Conservation (phyloP, 2,888 invertebrate species). For the Microchrysa polita region DNA sequence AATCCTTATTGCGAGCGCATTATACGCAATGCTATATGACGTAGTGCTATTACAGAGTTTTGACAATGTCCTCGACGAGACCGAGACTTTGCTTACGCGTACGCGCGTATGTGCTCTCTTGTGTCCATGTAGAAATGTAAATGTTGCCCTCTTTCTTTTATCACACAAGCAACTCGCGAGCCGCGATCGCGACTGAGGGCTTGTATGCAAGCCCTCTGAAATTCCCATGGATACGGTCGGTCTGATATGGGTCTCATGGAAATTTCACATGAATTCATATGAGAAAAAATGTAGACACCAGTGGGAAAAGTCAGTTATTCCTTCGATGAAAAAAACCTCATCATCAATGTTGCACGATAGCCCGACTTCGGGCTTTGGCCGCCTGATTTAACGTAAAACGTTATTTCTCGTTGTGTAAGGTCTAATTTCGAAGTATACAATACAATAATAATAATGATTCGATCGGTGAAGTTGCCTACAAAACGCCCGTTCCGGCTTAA, state of each 20-base stretch:
- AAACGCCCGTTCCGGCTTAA: too few species aligned
- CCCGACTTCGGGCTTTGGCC: too few species aligned
- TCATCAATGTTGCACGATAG: too few species aligned
- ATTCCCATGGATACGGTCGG: constrained; percentile 41
- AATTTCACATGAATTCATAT: constrained; percentile 41
- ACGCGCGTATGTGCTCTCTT: neutral
- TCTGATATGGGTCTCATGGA: neutral
- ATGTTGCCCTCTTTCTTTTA: neutral
- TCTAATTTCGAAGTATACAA: too few species aligned
- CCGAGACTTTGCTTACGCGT: neutral
- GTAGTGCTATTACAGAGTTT: neutral
- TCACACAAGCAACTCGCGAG: constrained; percentile 27
- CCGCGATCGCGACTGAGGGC: constrained; percentile 12
- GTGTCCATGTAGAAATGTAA: too few species aligned
- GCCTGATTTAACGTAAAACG: too few species aligned
- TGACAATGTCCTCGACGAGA: too few species aligned
- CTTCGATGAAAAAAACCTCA: too few species aligned
- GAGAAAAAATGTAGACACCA: constrained; percentile 17
- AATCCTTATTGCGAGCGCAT: neutral
- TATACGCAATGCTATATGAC: neutral
- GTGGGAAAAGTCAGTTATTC: neutral
- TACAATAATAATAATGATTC: too few species aligned
- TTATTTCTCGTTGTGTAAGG: too few species aligned
- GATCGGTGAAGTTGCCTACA: too few species aligned
- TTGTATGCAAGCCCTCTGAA: constrained; percentile 32